Percentiles rank a stretch among this genome's conserved stretches.
Evolutionary conservation across 2,113 vertebrate genomes (phyloP).

Genomic region (pig (Sus scrofa)): DNA sequence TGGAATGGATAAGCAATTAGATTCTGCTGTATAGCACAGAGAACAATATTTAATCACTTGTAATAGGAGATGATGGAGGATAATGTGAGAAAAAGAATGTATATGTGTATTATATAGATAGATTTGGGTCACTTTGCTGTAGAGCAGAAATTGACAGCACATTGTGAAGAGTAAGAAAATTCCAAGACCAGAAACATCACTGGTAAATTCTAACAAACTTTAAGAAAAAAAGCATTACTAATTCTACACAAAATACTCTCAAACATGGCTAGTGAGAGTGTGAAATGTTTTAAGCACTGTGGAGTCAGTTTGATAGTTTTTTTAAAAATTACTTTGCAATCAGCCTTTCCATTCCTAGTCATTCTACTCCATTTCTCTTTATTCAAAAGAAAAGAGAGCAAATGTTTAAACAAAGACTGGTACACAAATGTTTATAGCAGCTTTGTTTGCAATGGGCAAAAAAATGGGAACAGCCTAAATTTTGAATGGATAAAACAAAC

Average conservation of each 20-base stretch:
- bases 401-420: neutral
- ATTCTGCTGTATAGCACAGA: no score
- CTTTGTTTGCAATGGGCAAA: neutral
- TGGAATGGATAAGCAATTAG: no score
- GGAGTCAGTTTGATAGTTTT: neutral
- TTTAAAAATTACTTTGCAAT: neutral
- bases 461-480: neutral
- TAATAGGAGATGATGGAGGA: no score
- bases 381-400: neutral
- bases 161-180: neutral
- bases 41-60: no score
- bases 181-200: neutral
- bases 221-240: neutral
- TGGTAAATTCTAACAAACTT: neutral
- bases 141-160: no score
- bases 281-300: neutral
- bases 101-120: no score
- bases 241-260: neutral
- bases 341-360: neutral
- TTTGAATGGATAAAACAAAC: neutral
- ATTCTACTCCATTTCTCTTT: neutral
- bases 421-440: neutral
- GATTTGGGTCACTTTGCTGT: no score
- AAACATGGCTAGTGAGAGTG: neutral
- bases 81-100: no score